Conservation (phyloP, 2,888 invertebrate species). For the Saturnia pavonia region DNA sequence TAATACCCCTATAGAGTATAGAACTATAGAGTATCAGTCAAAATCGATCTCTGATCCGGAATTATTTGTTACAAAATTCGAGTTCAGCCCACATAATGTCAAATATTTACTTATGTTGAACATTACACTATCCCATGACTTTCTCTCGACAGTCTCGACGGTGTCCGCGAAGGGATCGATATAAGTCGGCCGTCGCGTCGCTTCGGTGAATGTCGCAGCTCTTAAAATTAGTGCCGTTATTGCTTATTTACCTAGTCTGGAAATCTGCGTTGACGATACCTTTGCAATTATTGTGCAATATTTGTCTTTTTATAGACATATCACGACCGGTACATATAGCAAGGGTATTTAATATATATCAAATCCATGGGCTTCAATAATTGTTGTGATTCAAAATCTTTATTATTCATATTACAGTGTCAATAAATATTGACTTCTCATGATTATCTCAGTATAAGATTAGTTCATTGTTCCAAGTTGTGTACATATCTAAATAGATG, state of each 20-base stretch:
- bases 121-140: background rate
- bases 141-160: background rate
- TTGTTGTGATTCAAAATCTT: no score
- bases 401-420: no score
- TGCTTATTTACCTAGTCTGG: background rate
- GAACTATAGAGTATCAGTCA: background rate
- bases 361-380: no score
- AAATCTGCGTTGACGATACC: background rate
- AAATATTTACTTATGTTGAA: conserved; percentile 4
- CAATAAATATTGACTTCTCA: no score
- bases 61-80: background rate
- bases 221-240: conserved; percentile 1
- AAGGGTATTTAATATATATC: no score
- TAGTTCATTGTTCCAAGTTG: no score
- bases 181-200: background rate
- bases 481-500: no score
- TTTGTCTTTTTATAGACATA: background rate
- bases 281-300: background rate
- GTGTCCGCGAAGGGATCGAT: conserved; percentile 1
- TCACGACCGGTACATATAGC: background rate
- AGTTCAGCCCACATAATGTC: background rate
- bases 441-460: no score
- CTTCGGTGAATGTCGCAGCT: background rate
- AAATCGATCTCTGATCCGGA: background rate
- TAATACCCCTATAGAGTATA: background rate